Evolutionary conservation across 2,888 invertebrate genomes (phyloP).

Genomic region (Stenoptilia bipunctidactyla): DNA sequence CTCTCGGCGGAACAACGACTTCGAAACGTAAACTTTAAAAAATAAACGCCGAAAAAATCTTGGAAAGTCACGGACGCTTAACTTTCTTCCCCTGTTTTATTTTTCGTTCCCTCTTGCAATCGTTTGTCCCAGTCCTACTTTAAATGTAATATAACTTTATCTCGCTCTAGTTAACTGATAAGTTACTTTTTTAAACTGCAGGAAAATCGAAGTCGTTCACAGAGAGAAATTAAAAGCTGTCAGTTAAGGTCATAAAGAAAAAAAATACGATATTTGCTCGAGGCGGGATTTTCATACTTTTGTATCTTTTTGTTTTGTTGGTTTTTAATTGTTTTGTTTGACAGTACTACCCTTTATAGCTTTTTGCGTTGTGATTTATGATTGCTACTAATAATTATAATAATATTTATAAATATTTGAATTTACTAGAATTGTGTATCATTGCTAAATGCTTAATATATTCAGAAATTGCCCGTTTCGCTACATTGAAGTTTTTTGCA

Average conservation of each 20-base stretch:
- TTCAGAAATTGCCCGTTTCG: slow-evolving; percentile 15
- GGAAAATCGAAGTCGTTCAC: slow-evolving; percentile 63
- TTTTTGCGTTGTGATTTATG: no score
- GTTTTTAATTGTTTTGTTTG: no score
- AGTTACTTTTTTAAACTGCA: slow-evolving; percentile 67
- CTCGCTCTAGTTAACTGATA: slow-evolving; percentile 58
- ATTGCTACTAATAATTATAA: no score
- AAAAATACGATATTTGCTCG: slow-evolving; percentile 33
- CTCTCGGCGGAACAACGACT: slow-evolving; percentile 34
- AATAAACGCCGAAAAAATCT: slow-evolving; percentile 65
- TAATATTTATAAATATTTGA: no score
- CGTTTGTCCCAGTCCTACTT: slow-evolving; percentile 28
- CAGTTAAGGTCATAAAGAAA: slow-evolving; percentile 61
- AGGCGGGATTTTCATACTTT: background rate
- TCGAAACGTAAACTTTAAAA: slow-evolving; percentile 60
- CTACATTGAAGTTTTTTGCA: slow-evolving; percentile 36
- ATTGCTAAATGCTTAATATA: no score
- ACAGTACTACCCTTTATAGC: no score
- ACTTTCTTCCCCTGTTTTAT: slow-evolving; percentile 71
- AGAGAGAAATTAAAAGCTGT: slow-evolving; percentile 62
- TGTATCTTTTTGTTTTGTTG: no score
- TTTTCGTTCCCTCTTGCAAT: slow-evolving; percentile 59
- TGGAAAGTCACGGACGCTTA: slow-evolving; percentile 72
- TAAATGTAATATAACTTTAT: slow-evolving; percentile 25
- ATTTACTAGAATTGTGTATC: no score